Percentiles rank a stretch among this genome's conserved stretches.
Evolutionary conservation across 2,888 invertebrate genomes (phyloP).

Genomic region (Meandrusa payeni): DNA sequence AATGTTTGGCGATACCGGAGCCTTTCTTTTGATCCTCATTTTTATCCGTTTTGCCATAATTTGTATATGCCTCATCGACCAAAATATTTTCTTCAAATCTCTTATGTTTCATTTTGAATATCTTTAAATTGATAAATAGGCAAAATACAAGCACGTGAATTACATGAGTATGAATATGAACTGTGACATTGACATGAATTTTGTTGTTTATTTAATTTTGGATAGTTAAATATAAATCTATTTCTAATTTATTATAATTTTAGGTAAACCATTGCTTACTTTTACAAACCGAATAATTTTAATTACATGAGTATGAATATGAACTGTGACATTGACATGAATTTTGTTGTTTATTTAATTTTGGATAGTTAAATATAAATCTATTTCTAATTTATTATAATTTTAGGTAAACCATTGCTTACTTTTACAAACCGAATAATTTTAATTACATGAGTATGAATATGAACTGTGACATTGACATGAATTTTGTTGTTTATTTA

Average conservation of each 20-base stretch:
- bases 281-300: no score
- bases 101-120: conserved; percentile 66
- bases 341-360: no score
- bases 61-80: conserved; percentile 72
- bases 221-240: no score
- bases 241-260: no score
- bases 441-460: conserved; percentile 17
- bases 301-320: conserved; percentile 17
- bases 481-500: no score
- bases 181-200: conserved; percentile 17
- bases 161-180: conserved; percentile 10
- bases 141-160: conserved; percentile 28
- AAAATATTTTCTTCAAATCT: conserved; percentile 75
- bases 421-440: no score
- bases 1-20: conserved; percentile 69
- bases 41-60: conserved; percentile 62
- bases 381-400: no score
- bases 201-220: no score
- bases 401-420: no score
- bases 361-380: no score
- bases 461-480: conserved; percentile 16
- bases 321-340: conserved; percentile 16
- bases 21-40: conserved; percentile 70
- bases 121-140: conserved; percentile 7
- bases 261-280: no score